Conservation (phyloP, 2,797 vertebrate genomes). For the Pseudomugil gertrudae region DNA sequence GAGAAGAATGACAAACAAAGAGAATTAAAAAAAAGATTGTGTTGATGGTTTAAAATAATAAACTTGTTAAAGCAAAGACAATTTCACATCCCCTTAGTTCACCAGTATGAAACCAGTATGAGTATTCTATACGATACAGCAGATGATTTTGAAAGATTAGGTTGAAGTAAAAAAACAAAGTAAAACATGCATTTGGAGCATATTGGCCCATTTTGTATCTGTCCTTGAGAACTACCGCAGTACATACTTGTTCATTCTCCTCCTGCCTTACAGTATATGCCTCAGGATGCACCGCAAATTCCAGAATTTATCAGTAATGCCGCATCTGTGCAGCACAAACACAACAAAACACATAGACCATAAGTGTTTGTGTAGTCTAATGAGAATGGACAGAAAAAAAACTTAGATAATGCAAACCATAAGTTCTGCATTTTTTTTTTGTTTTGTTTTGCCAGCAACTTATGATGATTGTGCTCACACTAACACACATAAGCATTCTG, state of each 20-base stretch:
- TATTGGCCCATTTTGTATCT: neutral
- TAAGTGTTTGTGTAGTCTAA: conserved; percentile 9
- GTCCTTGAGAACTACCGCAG: conserved; percentile 10
- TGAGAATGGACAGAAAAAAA: conserved; percentile 1
- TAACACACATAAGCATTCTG: conserved; percentile 7
- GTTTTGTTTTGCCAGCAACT: conserved; percentile 35
- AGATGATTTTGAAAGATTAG: neutral
- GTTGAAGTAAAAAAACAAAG: neutral
- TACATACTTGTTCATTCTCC: conserved; percentile 5
- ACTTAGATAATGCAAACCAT: conserved; percentile 32
- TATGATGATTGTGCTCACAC: conserved; percentile 27
- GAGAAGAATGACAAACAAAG: neutral
- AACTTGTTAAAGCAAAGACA: neutral
- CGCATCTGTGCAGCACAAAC: conserved; percentile 32
- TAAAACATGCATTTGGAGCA: neutral
- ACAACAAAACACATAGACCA: conserved; percentile 9
- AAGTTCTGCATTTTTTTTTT: conserved; percentile 4
- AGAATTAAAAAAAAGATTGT: neutral
- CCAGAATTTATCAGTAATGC: conserved; percentile 41
- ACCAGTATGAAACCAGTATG: neutral
- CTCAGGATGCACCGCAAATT: conserved; percentile 33
- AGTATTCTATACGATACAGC: neutral
- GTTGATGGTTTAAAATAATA: neutral
- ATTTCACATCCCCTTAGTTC: neutral
- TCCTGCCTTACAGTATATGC: conserved; percentile 4